Evolutionary conservation across 2,113 vertebrate genomes (phyloP).

Genomic region (Syngnathus scovelli): DNA sequence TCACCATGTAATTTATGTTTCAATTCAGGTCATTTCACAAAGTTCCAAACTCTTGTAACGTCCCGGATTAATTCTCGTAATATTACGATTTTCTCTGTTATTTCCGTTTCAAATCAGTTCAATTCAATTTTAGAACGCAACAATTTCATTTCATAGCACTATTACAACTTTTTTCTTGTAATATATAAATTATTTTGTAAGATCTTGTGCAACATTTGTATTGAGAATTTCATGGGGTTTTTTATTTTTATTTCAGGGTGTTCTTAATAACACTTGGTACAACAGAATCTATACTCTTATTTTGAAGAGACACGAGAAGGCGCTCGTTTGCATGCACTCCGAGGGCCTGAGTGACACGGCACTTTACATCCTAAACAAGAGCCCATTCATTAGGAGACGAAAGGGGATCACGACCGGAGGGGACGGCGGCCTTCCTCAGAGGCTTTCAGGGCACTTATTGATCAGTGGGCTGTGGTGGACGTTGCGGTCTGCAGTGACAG

Average conservation of each 20-base stretch:
- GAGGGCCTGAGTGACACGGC: constrained; percentile 57
- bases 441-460: constrained; percentile 71
- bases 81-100: not conserved
- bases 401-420: constrained; percentile 64
- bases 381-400: constrained; percentile 74
- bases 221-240: not conserved
- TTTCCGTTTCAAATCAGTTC: not conserved
- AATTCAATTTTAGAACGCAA: too few species aligned
- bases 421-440: constrained; percentile 62
- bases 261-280: not conserved
- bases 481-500: constrained; percentile 66
- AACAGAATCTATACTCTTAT: not conserved
- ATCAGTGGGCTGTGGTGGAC: constrained; percentile 71
- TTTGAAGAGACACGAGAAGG: not conserved
- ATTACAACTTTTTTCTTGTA: not conserved
- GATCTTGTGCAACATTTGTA: not conserved
- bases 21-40: not conserved
- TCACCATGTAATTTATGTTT: not conserved
- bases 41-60: not conserved
- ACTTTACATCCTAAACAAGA: constrained; percentile 82
- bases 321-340: constrained; percentile 2
- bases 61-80: not conserved
- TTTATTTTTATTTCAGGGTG: not conserved
- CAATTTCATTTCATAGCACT: too few species aligned
- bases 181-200: not conserved